phyloP scores from a whole-genome alignment of 2,888 invertebrate species.

The Parthenolecanium corni region DNA sequence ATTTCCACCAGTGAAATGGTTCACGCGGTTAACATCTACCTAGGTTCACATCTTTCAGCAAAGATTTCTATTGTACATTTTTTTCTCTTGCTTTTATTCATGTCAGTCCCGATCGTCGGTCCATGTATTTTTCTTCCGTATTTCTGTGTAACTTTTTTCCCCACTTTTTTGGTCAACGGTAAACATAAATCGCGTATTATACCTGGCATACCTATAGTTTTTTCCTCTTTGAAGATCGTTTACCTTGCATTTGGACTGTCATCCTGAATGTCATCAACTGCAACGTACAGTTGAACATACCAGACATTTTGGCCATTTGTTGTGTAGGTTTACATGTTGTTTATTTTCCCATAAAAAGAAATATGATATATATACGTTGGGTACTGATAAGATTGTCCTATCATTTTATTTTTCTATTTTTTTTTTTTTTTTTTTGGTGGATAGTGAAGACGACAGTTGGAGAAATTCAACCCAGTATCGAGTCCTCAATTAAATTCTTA shows the following conservation, averaged over 20 bases:
- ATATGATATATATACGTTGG: too few species aligned
- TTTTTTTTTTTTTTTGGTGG: too few species aligned
- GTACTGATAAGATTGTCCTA: too few species aligned
- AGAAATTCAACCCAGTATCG: too few species aligned
- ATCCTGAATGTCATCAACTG: too few species aligned
- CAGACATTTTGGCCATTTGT: too few species aligned
- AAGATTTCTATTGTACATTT: neutral
- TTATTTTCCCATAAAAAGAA: too few species aligned
- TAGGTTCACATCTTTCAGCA: neutral
- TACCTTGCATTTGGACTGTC: neutral
- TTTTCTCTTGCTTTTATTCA: neutral
- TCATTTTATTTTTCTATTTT: too few species aligned
- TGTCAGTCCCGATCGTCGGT: neutral
- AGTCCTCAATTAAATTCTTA: too few species aligned
- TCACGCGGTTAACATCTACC: neutral
- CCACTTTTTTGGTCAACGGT: neutral
- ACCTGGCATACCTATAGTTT: neutral
- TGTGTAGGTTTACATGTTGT: too few species aligned
- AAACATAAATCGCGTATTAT: neutral
- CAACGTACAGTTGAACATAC: too few species aligned
- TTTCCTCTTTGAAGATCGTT: neutral
- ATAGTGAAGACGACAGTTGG: too few species aligned
- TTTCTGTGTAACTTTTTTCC: neutral
- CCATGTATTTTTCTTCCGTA: neutral
- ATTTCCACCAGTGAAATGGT: neutral